A percentile compares a stretch with the other conserved stretches of the same genome.
Evolutionary conservation across 2,888 invertebrate species (phyloP).

Genomic region (Graphium colonna): DNA sequence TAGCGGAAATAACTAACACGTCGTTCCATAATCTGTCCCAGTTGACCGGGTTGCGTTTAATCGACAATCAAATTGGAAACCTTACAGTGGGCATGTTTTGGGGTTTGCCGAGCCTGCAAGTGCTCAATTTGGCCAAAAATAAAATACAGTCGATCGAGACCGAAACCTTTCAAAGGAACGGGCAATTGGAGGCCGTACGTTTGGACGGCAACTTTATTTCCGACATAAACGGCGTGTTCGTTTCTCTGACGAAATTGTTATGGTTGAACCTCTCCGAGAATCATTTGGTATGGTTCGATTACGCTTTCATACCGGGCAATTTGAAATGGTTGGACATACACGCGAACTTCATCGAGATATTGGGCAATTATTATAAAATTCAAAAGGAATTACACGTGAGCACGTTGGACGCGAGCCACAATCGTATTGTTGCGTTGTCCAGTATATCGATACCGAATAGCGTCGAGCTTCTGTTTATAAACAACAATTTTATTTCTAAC

Average conservation of each 20-base stretch:
- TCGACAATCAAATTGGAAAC: conserved; percentile 94
- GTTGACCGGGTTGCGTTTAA: conserved; percentile 91
- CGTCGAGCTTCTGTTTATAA: conserved; percentile 91
- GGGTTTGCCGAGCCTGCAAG: conserved; percentile 90
- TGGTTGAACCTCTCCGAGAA: conserved; percentile 95
- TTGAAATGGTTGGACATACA: conserved; percentile 95
- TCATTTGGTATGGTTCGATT: conserved; percentile 95
- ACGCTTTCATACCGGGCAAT: conserved; percentile 92
- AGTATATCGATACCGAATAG: conserved; percentile 92
- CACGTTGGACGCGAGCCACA: conserved; percentile 93
- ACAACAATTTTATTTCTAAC: conserved; percentile 90
- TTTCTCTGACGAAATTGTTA: conserved; percentile 88
- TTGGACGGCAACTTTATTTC: conserved; percentile 93
- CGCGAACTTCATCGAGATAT: conserved; percentile 91
- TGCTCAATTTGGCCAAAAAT: conserved; percentile 93
- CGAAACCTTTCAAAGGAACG: conserved; percentile 91
- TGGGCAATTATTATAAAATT: conserved; percentile 93
- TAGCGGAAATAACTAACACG: conserved; percentile 89
- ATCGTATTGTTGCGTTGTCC: conserved; percentile 88
- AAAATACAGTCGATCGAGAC: conserved; percentile 91
- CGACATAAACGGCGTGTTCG: conserved; percentile 94
- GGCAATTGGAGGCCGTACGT: conserved; percentile 91
- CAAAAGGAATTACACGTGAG: conserved; percentile 89
- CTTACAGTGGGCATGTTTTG: conserved; percentile 92
- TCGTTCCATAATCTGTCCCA: conserved; percentile 92